These are phyloP conservation scores for Ameiurus melas DNA, from an alignment of 2,113 vertebrate species.

Conservation along the genomic window DNA sequence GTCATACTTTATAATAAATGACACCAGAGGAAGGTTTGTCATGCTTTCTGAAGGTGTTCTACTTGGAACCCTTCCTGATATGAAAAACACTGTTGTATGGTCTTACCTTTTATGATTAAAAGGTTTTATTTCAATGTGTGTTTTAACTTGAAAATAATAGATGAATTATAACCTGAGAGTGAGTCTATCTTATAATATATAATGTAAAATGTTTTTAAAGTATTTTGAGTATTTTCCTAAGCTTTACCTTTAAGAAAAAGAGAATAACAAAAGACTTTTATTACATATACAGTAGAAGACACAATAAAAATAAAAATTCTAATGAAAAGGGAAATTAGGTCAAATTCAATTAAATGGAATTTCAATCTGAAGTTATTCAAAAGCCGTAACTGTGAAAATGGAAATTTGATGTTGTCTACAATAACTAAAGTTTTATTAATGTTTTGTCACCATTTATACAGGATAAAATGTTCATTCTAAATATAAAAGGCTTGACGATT, in stretches of 20 bases:
- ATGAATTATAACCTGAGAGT: background rate
- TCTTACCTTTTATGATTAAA: background rate
- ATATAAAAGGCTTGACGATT: background rate
- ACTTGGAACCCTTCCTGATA: background rate
- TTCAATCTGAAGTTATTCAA: background rate
- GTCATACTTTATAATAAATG: background rate
- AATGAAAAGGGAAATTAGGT: background rate
- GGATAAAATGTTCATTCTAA: background rate
- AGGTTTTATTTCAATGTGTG: background rate
- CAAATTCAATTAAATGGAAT: background rate
- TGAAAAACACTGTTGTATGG: background rate
- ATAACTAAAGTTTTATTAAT: background rate
- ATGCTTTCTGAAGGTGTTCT: background rate
- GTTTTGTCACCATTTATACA: background rate
- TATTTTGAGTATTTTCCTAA: background rate
- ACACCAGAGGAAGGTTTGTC: background rate
- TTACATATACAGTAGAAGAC: background rate
- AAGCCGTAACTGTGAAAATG: background rate
- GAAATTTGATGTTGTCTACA: background rate
- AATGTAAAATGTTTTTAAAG: background rate
- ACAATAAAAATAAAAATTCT: no score
- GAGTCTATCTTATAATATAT: background rate
- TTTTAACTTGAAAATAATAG: background rate
- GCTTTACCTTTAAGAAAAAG: background rate
- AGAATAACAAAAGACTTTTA: background rate